Evolutionary conservation across 2,888 invertebrate genomes (phyloP).

Genomic region (Trichopoda pennipes): DNA sequence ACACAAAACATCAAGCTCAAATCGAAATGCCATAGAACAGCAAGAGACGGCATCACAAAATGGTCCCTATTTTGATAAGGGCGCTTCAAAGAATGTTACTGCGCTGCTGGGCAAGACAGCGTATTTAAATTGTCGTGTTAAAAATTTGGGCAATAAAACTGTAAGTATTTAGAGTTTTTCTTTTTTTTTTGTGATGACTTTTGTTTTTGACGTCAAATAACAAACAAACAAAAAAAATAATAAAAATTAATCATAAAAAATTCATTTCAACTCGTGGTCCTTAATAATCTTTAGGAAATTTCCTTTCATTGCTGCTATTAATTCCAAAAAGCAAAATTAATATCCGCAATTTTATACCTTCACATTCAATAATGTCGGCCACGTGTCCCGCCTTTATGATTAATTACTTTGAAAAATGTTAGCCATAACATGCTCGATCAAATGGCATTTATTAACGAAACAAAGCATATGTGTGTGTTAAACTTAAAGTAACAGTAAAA

Average conservation of each 20-base stretch:
- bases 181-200: slow-evolving; percentile 16
- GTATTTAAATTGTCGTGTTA: slow-evolving; percentile 93
- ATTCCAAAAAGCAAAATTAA: slow-evolving; percentile 23
- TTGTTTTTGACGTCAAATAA: no score
- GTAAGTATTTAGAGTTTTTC: slow-evolving; percentile 84
- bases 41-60: slow-evolving; percentile 83
- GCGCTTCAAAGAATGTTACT: slow-evolving; percentile 88
- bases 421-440: no score
- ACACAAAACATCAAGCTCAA: slow-evolving; percentile 67
- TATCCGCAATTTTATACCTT: neutral
- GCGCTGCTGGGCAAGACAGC: slow-evolving; percentile 94
- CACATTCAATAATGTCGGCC: neutral
- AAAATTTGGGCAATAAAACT: slow-evolving; percentile 94
- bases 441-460: no score
- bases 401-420: slow-evolving; percentile 53
- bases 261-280: neutral
- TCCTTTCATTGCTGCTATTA: slow-evolving; percentile 59
- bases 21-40: slow-evolving; percentile 78
- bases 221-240: no score
- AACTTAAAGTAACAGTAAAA: no score
- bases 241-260: no score
- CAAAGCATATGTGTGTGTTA: no score
- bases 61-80: slow-evolving; percentile 89
- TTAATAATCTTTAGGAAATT: neutral
- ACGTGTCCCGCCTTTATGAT: slow-evolving; percentile 61